Base-by-base conservation (phyloP, 2,888 invertebrate species). In the Ypsolopha scabrella region DNA sequence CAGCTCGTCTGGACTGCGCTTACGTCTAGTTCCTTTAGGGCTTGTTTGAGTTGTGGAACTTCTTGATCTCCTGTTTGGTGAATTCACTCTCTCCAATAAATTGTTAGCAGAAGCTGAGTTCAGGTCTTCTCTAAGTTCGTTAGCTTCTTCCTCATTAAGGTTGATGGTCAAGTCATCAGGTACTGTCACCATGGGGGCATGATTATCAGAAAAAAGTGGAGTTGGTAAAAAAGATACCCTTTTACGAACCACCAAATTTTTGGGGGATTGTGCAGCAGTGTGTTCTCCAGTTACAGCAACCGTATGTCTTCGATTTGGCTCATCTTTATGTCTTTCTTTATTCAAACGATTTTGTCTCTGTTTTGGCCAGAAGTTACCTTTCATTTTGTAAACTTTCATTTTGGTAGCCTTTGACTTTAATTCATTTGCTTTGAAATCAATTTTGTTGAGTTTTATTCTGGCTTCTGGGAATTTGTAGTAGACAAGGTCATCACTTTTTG, bases 91-190 rank as follows among this genome's bases (percentile, higher is more conserved):
- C 8, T 13, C 14, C 43, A 45, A 33, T n/a, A 7, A 61, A 44
- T 53, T 55, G 43, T 51, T 41, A 6, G 51, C 55, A 55, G 72
- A 71, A 48, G 70, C 75, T 54, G 68, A 62, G 57, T 81, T 78
- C 39, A 83, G 67, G 61, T 82, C 82, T 54, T 77, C 75, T 34
- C 73, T 67, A 33, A 85, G 63, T 56, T 77, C 79, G 70, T 81
- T 76, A 1, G 75, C 83, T 60, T 86, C 83, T 64, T 83, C 80
- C 53, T 83, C 81, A 67, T 83, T 85, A n/a, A 86, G 61, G 35
- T 85, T 81, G 55, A 86, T 82, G n/a, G 86, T 82, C 50, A 86
- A 70, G 60, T 86, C 86, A 71, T 86, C 86, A 0, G 86, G 86
- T 2, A 86, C 86, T 0, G 86, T 81, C 0, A 86, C 81, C 86